Conservation (phyloP, 2,113 vertebrate species). For the Aldabrachelys gigantea region DNA sequence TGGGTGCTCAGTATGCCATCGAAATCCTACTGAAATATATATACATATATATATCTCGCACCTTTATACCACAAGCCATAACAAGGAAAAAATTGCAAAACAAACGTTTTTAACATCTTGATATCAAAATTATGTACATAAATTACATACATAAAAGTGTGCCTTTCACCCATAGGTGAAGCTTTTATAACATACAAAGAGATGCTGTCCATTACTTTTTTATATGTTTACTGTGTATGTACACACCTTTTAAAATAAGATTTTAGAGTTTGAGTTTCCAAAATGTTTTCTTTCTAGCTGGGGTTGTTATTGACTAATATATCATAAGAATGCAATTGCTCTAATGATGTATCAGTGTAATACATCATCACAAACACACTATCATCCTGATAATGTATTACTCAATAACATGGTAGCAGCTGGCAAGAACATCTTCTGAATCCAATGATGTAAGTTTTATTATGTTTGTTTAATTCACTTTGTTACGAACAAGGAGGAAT, state of each 20-base stretch:
- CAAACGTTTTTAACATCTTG: not conserved
- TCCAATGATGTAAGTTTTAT: not conserved
- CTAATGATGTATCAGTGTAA: conserved; percentile 48
- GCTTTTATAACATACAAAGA: not conserved
- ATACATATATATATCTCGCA: too few relatives aligned
- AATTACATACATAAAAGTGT: rapidly evolving
- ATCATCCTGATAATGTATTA: conserved; percentile 53
- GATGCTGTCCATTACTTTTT: not conserved
- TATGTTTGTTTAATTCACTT: not conserved
- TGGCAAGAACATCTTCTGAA: conserved; percentile 31
- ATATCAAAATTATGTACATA: not conserved
- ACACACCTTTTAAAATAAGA: not conserved
- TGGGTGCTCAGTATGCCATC: too few relatives aligned
- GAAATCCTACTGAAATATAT: too few relatives aligned
- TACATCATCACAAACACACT: conserved; percentile 42
- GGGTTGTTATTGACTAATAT: conserved; percentile 72
- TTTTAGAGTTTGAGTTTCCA: not conserved
- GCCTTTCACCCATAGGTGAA: not conserved
- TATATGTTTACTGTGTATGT: not conserved
- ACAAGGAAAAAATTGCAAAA: rapidly evolving
- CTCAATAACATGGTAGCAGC: conserved; percentile 67
- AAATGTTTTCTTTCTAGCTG: conserved; percentile 44
- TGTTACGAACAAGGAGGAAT: not conserved
- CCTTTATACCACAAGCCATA: not conserved
- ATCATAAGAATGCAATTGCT: conserved; percentile 56